phyloP scores from a whole-genome alignment of 2,888 invertebrate genomes.

The Andrena bicolor region DNA sequence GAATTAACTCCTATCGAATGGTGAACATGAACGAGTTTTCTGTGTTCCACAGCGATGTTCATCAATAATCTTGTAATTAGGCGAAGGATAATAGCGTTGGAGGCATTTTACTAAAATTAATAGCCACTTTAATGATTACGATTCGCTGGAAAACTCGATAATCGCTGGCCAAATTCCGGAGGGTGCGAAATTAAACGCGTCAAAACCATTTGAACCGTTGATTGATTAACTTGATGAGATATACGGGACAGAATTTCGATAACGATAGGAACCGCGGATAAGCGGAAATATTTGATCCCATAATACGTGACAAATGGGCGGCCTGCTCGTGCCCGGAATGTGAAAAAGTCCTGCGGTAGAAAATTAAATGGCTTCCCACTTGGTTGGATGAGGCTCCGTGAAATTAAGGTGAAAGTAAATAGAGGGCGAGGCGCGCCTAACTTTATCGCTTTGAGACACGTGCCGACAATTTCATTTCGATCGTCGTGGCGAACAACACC shows the following conservation, averaged over 20 bases:
- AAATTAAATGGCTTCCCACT: constrained; percentile 24
- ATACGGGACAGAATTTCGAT: constrained; percentile 46
- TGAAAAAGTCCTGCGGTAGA: background rate
- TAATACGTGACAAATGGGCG: constrained; percentile 14
- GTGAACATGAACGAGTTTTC: background rate
- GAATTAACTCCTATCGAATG: constrained; percentile 14
- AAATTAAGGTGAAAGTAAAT: constrained; percentile 18
- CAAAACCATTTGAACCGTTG: constrained; percentile 52
- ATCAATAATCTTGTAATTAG: constrained; percentile 14
- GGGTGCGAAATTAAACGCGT: constrained; percentile 43
- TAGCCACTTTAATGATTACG: constrained; percentile 32
- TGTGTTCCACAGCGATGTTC: background rate
- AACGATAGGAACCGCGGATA: constrained; percentile 35
- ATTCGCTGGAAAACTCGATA: constrained; percentile 7
- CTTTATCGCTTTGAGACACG: constrained; percentile 22
- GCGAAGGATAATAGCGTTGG: background rate
- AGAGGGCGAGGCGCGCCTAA: constrained; percentile 5
- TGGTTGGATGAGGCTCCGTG: background rate
- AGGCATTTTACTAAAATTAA: constrained; percentile 12
- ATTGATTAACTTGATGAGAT: constrained; percentile 53
- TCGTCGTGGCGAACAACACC: background rate
- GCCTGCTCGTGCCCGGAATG: background rate
- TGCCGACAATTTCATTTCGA: constrained; percentile 2
- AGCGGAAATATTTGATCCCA: constrained; percentile 26
- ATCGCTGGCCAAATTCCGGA: background rate